phyloP scores from a whole-genome alignment of 2,113 vertebrate genomes.

The Trematocara macrostoma region DNA sequence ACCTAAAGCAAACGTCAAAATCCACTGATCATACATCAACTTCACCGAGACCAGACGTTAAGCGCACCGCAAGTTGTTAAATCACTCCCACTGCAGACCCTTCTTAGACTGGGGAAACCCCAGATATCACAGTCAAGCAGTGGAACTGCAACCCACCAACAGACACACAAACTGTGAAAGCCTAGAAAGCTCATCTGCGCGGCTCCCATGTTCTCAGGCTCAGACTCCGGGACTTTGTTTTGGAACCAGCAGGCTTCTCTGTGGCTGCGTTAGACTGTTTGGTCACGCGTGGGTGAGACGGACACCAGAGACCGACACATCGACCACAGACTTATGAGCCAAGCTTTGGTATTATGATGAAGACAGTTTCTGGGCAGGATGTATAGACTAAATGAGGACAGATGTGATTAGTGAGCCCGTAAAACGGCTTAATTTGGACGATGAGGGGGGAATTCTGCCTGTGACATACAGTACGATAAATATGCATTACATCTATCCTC shows the following conservation, averaged over 20 bases:
- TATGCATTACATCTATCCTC: not conserved
- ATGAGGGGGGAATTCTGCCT: not conserved
- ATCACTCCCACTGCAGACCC: conserved; percentile 27
- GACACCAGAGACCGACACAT: conserved; percentile 8
- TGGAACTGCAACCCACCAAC: not conserved
- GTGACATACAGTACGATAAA: not conserved
- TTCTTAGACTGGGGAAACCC: conserved; percentile 20
- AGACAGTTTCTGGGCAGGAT: conserved; percentile 12
- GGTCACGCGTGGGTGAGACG: conserved; percentile 40
- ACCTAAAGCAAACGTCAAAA: not conserved
- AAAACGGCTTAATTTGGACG: not conserved
- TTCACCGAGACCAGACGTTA: conserved; percentile 23
- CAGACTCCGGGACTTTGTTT: conserved; percentile 46
- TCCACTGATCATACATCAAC: not conserved
- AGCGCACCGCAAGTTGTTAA: conserved; percentile 28
- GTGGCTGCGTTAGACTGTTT: conserved; percentile 1
- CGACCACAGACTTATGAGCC: conserved; percentile 34
- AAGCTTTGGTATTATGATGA: not conserved
- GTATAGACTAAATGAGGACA: not conserved
- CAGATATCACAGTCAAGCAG: conserved; percentile 17
- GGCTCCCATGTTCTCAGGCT: conserved; percentile 9
- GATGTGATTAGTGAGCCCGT: not conserved
- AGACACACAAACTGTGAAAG: not conserved
- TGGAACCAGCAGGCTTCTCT: conserved; percentile 15
- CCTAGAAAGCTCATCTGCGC: not conserved